These are phyloP conservation scores for Podargus strigoides DNA, from an alignment of 2,797 vertebrate genomes.

Conservation along the genomic window DNA sequence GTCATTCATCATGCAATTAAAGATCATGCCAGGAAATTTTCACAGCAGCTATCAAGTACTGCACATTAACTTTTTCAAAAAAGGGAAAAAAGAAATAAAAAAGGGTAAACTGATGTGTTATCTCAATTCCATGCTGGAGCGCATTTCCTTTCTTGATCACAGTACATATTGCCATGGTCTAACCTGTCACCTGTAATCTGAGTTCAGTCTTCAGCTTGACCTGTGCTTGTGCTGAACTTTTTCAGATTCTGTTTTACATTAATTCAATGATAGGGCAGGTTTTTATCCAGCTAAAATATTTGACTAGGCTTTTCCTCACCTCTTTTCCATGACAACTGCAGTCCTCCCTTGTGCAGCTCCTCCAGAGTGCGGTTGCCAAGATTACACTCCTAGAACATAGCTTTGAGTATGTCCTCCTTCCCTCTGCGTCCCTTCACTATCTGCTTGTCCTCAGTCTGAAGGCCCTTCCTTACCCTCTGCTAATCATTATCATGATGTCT, in stretches of 20 bases:
- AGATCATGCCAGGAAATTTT: not conserved
- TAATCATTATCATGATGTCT: not conserved
- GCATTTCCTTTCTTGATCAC: not conserved
- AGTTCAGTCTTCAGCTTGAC: not conserved
- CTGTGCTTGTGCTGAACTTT: not conserved
- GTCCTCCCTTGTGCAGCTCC: not conserved
- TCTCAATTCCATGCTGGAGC: not conserved
- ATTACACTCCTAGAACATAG: not conserved
- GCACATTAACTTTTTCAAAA: not conserved
- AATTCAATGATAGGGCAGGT: not conserved
- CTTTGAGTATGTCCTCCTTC: not conserved
- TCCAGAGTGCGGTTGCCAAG: not conserved
- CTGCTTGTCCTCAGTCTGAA: not conserved
- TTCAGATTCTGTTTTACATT: conserved; percentile 10
- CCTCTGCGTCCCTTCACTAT: not conserved
- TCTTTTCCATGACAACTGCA: not conserved
- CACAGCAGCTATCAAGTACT: not conserved
- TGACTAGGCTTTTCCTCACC: not conserved
- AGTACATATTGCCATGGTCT: not conserved
- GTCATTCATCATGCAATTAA: not conserved
- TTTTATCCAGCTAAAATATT: conserved; percentile 2
- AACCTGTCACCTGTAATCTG: not conserved
- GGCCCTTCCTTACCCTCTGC: not conserved
- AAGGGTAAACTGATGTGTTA: not conserved
- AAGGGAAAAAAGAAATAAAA: not conserved